Evolutionary conservation across 2,113 vertebrate genomes (phyloP).

Genomic region (Ceratotherium simum): DNA sequence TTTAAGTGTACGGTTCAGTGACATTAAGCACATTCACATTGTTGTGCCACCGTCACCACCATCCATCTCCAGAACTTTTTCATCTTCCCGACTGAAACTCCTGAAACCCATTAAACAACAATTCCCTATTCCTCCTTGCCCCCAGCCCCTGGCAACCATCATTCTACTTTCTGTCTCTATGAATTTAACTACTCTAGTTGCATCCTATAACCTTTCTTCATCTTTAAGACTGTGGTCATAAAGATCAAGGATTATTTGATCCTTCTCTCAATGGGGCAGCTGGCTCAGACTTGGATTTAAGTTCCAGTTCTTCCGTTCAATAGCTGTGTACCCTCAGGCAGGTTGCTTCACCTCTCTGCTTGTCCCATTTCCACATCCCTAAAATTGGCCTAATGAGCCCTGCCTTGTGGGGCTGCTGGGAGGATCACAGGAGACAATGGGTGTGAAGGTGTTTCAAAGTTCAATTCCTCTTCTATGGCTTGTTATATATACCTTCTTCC

Average conservation of each 20-base stretch:
- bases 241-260: not conserved
- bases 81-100: not conserved
- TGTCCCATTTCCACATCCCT: not conserved
- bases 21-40: not conserved
- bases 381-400: not conserved
- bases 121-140: no score
- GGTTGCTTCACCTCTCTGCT: not conserved
- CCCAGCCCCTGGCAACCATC: not conserved
- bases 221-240: not conserved
- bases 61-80: not conserved
- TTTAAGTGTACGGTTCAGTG: not conserved
- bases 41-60: not conserved
- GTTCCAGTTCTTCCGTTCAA: not conserved
- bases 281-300: not conserved
- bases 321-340: not conserved
- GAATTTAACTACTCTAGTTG: not conserved
- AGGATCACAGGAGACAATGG: not conserved
- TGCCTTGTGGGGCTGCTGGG: not conserved
- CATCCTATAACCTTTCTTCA: not conserved
- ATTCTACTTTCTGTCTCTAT: not conserved
- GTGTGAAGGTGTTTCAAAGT: not conserved
- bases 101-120: not conserved
- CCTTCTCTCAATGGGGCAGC: not conserved
- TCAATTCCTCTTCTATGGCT: not conserved
- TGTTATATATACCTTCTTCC: not conserved